Evolutionary conservation across 1,140 invertebrate genomes (phyloP).

Genomic region (Limonius californicus): DNA sequence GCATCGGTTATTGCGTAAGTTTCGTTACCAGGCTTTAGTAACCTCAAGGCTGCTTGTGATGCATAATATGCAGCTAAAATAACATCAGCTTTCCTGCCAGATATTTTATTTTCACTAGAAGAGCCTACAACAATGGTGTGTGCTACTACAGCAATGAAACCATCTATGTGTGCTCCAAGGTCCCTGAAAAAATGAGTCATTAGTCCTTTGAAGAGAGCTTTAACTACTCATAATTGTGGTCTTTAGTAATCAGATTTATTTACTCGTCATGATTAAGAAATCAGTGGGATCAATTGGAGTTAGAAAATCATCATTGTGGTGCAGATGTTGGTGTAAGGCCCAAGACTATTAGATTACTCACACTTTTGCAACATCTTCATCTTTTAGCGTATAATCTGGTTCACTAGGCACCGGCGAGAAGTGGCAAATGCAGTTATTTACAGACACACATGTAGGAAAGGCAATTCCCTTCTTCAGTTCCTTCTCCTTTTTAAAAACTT

Average conservation of each 20-base stretch:
- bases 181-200: conserved; percentile 80
- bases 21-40: conserved; percentile 85
- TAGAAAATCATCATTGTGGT: conserved; percentile 23
- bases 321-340: no score
- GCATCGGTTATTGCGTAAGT: conserved; percentile 84
- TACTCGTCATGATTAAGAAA: neutral
- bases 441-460: conserved; percentile 97
- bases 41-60: conserved; percentile 87
- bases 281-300: conserved; percentile 43
- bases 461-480: conserved; percentile 97
- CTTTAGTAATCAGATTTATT: neutral
- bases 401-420: conserved; percentile 95
- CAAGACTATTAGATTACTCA: conserved; percentile 54
- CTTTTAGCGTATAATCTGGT: conserved; percentile 80
- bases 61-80: conserved; percentile 92
- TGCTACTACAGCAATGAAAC: conserved; percentile 96
- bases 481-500: conserved; percentile 98
- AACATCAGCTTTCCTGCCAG: conserved; percentile 90
- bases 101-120: conserved; percentile 64
- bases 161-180: conserved; percentile 97
- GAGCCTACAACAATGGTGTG: conserved; percentile 92
- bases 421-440: conserved; percentile 99
- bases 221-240: no score
- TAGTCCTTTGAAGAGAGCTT: no score
- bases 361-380: conserved; percentile 97